Conservation (phyloP, 2,113 vertebrate species). For the Corythornis cristatus region DNA sequence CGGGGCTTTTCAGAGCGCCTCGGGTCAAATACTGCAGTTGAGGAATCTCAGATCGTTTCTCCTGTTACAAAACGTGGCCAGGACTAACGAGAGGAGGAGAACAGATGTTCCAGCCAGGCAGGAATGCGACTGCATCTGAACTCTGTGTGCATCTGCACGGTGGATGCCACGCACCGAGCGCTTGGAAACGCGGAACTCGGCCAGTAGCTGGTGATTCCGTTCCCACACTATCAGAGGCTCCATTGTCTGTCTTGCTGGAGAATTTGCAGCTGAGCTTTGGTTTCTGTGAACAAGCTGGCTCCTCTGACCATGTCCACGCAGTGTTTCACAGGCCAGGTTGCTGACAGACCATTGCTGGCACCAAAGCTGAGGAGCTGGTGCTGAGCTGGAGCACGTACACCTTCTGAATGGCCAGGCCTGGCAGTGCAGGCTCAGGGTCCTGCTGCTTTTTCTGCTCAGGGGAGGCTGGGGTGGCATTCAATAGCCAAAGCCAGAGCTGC, state of each 20-base stretch:
- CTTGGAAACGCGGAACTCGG: background rate
- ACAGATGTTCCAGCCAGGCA: slow-evolving; percentile 16
- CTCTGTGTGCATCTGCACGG: background rate
- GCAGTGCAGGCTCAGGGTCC: fast-evolving
- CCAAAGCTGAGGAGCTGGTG: background rate
- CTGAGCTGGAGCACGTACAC: background rate
- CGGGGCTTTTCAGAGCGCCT: background rate
- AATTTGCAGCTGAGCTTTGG: slow-evolving; percentile 43
- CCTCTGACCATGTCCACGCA: background rate
- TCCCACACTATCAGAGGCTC: background rate
- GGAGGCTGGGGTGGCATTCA: background rate
- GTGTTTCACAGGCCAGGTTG: background rate
- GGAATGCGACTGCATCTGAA: slow-evolving; percentile 18
- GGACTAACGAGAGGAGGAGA: slow-evolving; percentile 10
- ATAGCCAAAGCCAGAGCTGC: background rate
- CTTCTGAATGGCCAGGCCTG: background rate
- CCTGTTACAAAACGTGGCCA: slow-evolving; percentile 6
- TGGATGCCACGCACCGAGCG: background rate
- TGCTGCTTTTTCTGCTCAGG: background rate
- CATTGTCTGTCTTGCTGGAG: background rate
- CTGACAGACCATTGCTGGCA: background rate
- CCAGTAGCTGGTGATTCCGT: background rate
- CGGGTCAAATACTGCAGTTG: background rate
- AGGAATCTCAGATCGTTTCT: slow-evolving; percentile 16
- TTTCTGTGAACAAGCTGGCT: background rate